These are phyloP conservation scores for Hirudo medicinalis DNA, from an alignment of 1,140 invertebrate genomes.

Conservation along the genomic window DNA sequence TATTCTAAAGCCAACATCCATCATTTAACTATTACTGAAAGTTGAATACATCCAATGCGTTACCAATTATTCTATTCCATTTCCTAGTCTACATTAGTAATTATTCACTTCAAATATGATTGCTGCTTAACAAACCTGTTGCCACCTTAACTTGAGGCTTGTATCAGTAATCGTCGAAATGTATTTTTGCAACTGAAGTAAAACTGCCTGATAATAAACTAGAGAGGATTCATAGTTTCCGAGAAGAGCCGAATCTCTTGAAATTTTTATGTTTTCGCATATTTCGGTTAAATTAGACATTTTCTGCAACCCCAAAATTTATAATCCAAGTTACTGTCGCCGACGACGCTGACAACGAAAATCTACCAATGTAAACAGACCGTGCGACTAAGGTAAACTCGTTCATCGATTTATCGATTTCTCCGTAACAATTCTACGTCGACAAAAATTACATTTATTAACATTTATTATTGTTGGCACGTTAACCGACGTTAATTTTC, in stretches of 20 bases:
- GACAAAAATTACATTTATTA: too few relatives aligned
- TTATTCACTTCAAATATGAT: too few relatives aligned
- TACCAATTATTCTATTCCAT: background rate
- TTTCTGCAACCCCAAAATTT: too few relatives aligned
- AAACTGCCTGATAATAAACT: slow-evolving; percentile 85
- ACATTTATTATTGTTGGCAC: too few relatives aligned
- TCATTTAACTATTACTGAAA: background rate
- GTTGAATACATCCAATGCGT: background rate
- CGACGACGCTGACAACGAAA: too few relatives aligned
- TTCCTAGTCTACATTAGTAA: background rate
- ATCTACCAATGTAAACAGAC: too few relatives aligned
- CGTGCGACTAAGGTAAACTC: too few relatives aligned
- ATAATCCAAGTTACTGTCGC: too few relatives aligned
- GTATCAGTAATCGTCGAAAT: slow-evolving; percentile 64
- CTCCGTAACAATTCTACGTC: too few relatives aligned
- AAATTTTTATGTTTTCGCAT: slow-evolving; percentile 53
- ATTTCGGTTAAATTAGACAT: slow-evolving; percentile 27
- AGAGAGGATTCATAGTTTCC: slow-evolving; percentile 87
- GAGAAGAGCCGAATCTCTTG: slow-evolving; percentile 79
- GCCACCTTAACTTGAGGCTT: slow-evolving; percentile 72
- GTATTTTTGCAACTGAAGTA: slow-evolving; percentile 74
- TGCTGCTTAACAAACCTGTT: slow-evolving; percentile 45
- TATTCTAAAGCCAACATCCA: background rate
- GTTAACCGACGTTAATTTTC: too few relatives aligned
- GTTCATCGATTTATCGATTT: too few relatives aligned